These are phyloP conservation scores for Atta cephalotes DNA, from an alignment of 1,140 invertebrate species.

Conservation along the genomic window DNA sequence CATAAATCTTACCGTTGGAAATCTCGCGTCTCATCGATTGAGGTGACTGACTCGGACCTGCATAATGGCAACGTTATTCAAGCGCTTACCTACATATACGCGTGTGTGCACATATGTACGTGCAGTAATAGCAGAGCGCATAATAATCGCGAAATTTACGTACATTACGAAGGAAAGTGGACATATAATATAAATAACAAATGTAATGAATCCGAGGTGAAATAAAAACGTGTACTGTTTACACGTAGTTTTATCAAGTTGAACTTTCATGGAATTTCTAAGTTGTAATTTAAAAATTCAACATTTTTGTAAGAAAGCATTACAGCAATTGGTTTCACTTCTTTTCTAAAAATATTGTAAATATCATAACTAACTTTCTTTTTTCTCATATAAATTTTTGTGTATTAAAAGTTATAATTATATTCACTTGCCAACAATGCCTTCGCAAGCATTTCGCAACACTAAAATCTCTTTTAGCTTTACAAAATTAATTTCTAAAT, in stretches of 20 bases:
- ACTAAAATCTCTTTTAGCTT: background rate
- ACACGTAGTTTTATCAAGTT: background rate
- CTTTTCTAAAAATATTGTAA: background rate
- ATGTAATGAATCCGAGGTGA: conserved; percentile 9
- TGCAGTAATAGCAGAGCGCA: conserved; percentile 9
- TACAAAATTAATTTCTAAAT: background rate
- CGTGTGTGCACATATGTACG: background rate
- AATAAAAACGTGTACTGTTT: conserved; percentile 12
- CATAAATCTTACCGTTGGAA: conserved; percentile 55
- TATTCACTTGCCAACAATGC: background rate
- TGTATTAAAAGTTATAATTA: no score
- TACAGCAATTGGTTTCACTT: background rate
- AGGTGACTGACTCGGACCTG: conserved; percentile 52
- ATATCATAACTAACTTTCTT: background rate
- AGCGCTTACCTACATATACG: background rate
- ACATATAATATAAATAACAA: conserved; percentile 30
- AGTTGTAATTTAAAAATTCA: background rate
- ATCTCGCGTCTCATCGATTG: conserved; percentile 56
- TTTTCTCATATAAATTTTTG: conserved; percentile 1
- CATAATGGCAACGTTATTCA: conserved; percentile 25
- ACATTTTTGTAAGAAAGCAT: conserved; percentile 16
- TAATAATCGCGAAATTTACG: conserved; percentile 40
- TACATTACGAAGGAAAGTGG: background rate
- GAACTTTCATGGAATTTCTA: background rate
- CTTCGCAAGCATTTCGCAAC: background rate